Conservation (phyloP, 2,797 vertebrate genomes). For the Sebastes diploproa region DNA sequence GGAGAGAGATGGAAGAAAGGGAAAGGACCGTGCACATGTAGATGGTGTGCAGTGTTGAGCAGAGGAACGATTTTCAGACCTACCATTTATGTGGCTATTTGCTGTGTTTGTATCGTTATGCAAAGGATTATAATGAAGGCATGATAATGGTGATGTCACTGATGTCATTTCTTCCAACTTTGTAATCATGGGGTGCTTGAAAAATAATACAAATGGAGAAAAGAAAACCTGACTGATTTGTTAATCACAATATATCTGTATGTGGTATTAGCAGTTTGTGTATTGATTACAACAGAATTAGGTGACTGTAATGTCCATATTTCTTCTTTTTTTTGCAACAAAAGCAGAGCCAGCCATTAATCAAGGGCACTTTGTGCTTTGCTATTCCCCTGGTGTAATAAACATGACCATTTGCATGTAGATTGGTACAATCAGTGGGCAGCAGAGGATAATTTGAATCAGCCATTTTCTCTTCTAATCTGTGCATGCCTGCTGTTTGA, state of each 20-base stretch:
- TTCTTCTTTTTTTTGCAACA: conserved; percentile 22
- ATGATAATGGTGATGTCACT: conserved; percentile 11
- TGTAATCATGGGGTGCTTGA: conserved; percentile 8
- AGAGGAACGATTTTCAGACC: conserved; percentile 33
- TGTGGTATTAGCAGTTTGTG: neutral
- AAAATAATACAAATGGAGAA: neutral
- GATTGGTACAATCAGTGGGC: conserved; percentile 73
- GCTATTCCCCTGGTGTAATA: conserved; percentile 67
- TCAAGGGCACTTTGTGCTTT: conserved; percentile 68
- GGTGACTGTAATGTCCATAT: conserved; percentile 26
- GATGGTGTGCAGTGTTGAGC: conserved; percentile 11
- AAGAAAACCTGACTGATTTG: neutral
- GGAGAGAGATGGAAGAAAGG: conserved; percentile 38
- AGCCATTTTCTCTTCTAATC: conserved; percentile 42
- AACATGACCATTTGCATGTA: conserved; percentile 78
- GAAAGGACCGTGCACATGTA: conserved; percentile 15
- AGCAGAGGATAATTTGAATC: conserved; percentile 51
- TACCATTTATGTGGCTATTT: conserved; percentile 30
- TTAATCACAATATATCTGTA: neutral
- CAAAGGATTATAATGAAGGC: conserved; percentile 26
- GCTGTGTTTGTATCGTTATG: conserved; percentile 5
- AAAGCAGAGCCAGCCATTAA: conserved; percentile 52
- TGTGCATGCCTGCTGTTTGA: conserved; percentile 21
- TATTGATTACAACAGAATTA: conserved; percentile 38
- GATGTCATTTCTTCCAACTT: conserved; percentile 8